phyloP scores from a whole-genome alignment of 2,113 vertebrate species.

The Girardinichthys multiradiatus region DNA sequence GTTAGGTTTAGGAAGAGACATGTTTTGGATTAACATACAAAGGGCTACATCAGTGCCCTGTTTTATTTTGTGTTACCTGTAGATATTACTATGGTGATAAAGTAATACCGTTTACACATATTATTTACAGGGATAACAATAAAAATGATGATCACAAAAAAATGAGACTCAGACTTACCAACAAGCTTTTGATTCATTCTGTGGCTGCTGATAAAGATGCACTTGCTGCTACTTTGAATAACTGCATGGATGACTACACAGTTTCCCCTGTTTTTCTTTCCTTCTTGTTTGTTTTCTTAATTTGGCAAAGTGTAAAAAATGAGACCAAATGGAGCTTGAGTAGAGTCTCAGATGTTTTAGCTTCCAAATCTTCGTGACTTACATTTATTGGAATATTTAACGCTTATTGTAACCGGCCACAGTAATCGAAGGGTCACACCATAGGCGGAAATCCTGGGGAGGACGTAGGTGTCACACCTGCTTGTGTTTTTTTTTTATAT shows the following conservation, averaged over 20 bases:
- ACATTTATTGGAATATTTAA: slow-evolving; percentile 30
- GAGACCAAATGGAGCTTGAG: slow-evolving; percentile 1
- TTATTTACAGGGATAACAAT: no score
- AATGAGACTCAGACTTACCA: slow-evolving; percentile 35
- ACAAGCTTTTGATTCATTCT: slow-evolving; percentile 39
- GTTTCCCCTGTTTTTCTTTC: background rate
- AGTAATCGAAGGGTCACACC: no score
- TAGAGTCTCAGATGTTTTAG: slow-evolving; percentile 10
- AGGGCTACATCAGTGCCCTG: no score
- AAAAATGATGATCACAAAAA: background rate
- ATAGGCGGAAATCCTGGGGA: no score
- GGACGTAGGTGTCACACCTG: no score
- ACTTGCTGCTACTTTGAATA: slow-evolving; percentile 4
- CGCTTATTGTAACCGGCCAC: no score
- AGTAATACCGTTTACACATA: no score
- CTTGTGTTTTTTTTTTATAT: no score
- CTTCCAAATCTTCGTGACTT: background rate
- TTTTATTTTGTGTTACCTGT: no score
- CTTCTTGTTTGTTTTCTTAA: slow-evolving; percentile 38
- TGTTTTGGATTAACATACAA: no score
- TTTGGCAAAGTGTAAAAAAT: slow-evolving; percentile 7
- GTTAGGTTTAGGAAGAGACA: no score
- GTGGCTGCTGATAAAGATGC: background rate
- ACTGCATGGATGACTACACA: slow-evolving; percentile 22
- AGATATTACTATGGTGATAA: no score